phyloP scores from a whole-genome alignment of 2,113 vertebrate genomes.

The Galbula dea region DNA sequence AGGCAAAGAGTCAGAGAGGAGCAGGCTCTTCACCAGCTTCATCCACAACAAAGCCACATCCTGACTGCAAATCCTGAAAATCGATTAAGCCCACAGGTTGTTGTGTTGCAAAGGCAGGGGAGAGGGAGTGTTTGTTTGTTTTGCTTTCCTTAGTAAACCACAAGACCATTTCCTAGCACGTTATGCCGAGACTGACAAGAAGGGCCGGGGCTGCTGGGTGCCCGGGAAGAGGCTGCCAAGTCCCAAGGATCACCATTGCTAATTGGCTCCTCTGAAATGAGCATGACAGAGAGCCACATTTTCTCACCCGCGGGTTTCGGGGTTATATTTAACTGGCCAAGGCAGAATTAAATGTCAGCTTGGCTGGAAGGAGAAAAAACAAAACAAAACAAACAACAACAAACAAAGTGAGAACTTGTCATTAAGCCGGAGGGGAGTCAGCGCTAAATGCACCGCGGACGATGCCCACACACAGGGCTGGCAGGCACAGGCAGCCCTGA shows the following conservation, averaged over 20 bases:
- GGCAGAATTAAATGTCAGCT: conserved; percentile 65
- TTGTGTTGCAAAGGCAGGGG: conserved; percentile 13
- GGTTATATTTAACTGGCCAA: conserved; percentile 59
- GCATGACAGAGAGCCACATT: conserved; percentile 60
- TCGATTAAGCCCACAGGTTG: conserved; percentile 59
- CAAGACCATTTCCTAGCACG: conserved; percentile 52
- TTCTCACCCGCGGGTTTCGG: conserved; percentile 40
- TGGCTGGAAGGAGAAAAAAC: conserved; percentile 57
- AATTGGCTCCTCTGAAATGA: conserved; percentile 56
- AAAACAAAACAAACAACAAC: conserved; percentile 67
- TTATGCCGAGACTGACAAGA: conserved; percentile 44
- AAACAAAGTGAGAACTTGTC: conserved; percentile 68
- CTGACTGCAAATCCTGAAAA: conserved; percentile 32
- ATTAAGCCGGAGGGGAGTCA: conserved; percentile 24
- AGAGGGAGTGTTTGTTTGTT: conserved; percentile 20
- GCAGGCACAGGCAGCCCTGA: not conserved
- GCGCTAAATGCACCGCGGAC: not conserved
- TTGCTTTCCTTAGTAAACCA: conserved; percentile 66
- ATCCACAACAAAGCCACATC: conserved; percentile 21
- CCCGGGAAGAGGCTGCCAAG: conserved; percentile 48
- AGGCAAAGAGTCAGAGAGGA: not conserved
- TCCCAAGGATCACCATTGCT: conserved; percentile 56
- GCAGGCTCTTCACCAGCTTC: not conserved
- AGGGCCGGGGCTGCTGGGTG: conserved; percentile 27
- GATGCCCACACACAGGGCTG: conserved; percentile 27